Percentiles rank a stretch among this genome's conserved stretches.
phyloP scores from a whole-genome alignment of 2,888 invertebrate genomes.

The Dryomyza anilis region DNA sequence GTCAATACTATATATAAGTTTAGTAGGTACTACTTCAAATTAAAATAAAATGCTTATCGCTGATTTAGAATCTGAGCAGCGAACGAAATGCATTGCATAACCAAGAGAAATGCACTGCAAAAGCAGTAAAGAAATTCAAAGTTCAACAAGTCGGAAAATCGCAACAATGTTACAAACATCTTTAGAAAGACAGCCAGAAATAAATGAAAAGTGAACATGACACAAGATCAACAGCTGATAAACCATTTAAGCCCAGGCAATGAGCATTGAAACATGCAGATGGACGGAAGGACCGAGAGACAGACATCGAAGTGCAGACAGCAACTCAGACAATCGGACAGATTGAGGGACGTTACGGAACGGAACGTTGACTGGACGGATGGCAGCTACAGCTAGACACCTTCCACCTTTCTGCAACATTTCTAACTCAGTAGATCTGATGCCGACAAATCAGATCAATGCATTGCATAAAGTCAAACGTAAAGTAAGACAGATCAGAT shows the following conservation, averaged over 20 bases:
- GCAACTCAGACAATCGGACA: conserved; percentile 3
- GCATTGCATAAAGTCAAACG: conserved; percentile 5
- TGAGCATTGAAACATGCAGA: conserved; percentile 28
- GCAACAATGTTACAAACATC: not conserved
- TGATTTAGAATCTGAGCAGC: not conserved
- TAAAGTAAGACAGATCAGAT: too few relatives aligned
- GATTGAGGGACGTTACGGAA: not conserved
- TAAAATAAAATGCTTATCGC: conserved; percentile 15
- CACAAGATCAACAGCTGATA: conserved; percentile 43
- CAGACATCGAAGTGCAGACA: not conserved
- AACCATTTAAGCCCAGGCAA: conserved; percentile 29
- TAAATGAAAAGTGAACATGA: conserved; percentile 46
- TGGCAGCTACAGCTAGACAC: conserved; percentile 27
- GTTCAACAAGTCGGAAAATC: conserved; percentile 26
- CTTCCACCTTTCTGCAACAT: conserved; percentile 39
- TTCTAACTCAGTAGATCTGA: conserved; percentile 30
- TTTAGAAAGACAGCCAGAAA: conserved; percentile 30
- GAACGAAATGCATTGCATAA: conserved; percentile 22
- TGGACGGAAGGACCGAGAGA: not conserved
- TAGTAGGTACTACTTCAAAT: conserved; percentile 12
- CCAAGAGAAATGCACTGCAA: conserved; percentile 13
- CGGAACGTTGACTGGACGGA: not conserved
- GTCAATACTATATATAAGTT: too few relatives aligned
- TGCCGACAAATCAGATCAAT: not conserved
- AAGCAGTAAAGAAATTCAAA: conserved; percentile 24